Base-by-base conservation (phyloP, 2,113 vertebrate species). In the Candoia aspera region DNA sequence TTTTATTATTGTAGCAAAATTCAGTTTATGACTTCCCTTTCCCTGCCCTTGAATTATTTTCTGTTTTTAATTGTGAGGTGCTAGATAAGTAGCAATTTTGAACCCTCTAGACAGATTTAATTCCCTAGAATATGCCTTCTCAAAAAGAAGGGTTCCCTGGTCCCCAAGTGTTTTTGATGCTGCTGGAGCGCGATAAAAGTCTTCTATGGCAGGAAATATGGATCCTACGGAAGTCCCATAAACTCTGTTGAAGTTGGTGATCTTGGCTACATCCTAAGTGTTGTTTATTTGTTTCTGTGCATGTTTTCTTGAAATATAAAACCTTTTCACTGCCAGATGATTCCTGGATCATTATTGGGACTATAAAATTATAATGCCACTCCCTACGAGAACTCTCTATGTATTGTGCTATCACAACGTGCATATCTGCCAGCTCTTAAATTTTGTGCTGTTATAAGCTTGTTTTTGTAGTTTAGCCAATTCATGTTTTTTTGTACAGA, bases 1-100 rank as follows among this genome's bases (percentile, higher is more conserved):
- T 68, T 49, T 93, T 91, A 73, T 59, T 59, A 90, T 94, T 89
- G n/a, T 90, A 87, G 58, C 84, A 90, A 24, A 95, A 93, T 90
- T 88, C 73, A 88, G 0, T 59, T 89, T 87, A 93, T 90, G 91
- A 87, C 57, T 58, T 87, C 59, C 21, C 91, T n/a, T 12, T 8
- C 6, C 0, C 3, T 15, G 26, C 79, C 23, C 91, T 5, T 21
- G 37, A 54, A 90, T 85, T 64, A 62, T 90, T 93, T 53, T 88
- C 92, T 17, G 49, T 33, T 11, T 83, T 89, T 29, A 9, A 73
- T 59, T 85, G 33, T 68, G 23, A 23, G 59, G 15, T 68, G 3
- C 8, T 86, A 55, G 88, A 88, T 91, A 55, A 21, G 29, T 84
- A 2, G 0, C 37, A 0, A 4, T 55, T 64, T 19, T 73, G 79